These are phyloP conservation scores for Colostygia pectinataria DNA, from an alignment of 2,888 invertebrate genomes.

Conservation along the genomic window DNA sequence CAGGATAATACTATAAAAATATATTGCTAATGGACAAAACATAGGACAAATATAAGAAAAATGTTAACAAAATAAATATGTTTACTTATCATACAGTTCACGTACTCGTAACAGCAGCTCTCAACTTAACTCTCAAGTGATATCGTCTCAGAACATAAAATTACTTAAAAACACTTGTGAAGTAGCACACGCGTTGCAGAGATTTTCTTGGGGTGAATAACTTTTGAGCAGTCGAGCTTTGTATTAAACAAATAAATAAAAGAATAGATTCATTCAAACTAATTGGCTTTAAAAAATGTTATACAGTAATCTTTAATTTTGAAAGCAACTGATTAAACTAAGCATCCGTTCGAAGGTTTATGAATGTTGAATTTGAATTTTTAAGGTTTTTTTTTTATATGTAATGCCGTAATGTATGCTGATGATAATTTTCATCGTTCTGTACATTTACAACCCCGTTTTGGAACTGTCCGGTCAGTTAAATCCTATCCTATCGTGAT, in stretches of 20 bases:
- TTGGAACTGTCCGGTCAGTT: too few species aligned
- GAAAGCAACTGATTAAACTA: too few species aligned
- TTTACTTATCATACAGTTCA: not conserved
- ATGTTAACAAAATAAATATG: not conserved
- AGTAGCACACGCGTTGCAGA: conserved; percentile 7
- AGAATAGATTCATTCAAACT: not conserved
- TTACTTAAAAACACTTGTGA: conserved; percentile 5
- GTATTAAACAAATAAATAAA: conserved; percentile 3
- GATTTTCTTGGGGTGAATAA: conserved; percentile 12
- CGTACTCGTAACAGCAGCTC: conserved; percentile 1
- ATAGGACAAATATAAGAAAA: not conserved
- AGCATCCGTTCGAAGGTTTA: too few species aligned
- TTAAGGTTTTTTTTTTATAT: too few species aligned
- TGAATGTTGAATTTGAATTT: too few species aligned
- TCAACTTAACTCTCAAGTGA: conserved; percentile 5
- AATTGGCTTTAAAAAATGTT: too few species aligned
- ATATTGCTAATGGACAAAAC: not conserved
- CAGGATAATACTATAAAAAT: too few species aligned
- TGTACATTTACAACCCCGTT: too few species aligned
- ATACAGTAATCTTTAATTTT: too few species aligned
- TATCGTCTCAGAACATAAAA: conserved; percentile 11
- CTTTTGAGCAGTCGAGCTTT: not conserved
- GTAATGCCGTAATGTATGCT: too few species aligned
- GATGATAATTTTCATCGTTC: too few species aligned
- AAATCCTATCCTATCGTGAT: too few species aligned